Percentiles rank a stretch among this genome's conserved stretches.
Conservation (phyloP, 2,888 invertebrate genomes). For the Xanthia togata region DNA sequence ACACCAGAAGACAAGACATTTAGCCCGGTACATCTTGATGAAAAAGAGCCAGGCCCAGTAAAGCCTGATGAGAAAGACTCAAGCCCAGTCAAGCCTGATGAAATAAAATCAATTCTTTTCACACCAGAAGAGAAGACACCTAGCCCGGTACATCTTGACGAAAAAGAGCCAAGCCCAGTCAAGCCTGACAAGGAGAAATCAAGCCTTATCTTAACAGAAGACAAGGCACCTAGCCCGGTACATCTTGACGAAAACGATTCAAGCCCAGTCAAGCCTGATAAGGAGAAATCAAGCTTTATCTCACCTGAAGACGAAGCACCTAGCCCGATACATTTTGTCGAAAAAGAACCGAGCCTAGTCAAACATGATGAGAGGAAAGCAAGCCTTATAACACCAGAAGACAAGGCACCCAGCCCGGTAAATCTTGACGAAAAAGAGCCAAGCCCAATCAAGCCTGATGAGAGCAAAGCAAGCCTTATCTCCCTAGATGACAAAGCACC, state of each 20-base stretch:
- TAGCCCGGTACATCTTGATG: background rate
- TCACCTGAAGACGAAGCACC: too few relatives aligned
- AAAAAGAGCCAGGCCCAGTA: background rate
- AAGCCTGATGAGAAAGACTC: background rate
- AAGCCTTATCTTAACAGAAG: background rate
- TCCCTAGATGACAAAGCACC: too few relatives aligned
- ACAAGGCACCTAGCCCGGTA: background rate
- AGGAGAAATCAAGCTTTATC: too few relatives aligned
- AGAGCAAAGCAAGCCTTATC: too few relatives aligned
- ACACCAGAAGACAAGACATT: fast-evolving
- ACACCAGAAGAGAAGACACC: background rate
- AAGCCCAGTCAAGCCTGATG: background rate
- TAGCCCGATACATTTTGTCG: background rate
- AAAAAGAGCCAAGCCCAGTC: too few relatives aligned
- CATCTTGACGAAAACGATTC: background rate
- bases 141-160: background rate
- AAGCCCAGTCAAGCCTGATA: background rate
- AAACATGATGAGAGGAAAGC: too few relatives aligned
- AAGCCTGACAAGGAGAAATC: background rate
- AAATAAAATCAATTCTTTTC: too few relatives aligned
- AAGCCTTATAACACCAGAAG: fast-evolving
- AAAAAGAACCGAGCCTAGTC: background rate
- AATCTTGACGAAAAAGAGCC: background rate
- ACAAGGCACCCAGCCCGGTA: fast-evolving
- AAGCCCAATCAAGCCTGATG: background rate